A percentile compares a stretch with the other conserved stretches of the same genome.
phyloP scores from a whole-genome alignment of 37 sponge, comb jelly and placozoan species.

The Ephydatia muelleri region DNA sequence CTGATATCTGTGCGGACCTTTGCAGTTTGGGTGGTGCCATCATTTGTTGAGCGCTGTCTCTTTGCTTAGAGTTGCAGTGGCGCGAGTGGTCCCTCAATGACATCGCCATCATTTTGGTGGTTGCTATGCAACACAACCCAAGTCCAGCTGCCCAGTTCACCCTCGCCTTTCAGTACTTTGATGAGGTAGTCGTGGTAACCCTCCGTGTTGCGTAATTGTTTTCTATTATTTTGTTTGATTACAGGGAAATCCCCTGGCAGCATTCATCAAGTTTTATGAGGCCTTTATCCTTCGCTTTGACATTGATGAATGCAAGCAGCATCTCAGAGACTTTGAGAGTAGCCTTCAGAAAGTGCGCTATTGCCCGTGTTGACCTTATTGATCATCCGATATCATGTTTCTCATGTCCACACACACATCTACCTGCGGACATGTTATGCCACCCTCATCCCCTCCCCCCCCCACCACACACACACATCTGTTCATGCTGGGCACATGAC shows the following conservation, averaged over 20 bases:
- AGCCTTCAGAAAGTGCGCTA: conserved; percentile 42
- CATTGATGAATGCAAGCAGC: conserved; percentile 27
- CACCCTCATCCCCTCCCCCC: too few species aligned
- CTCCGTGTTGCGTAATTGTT: background rate
- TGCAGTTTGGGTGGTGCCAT: background rate
- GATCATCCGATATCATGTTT: background rate
- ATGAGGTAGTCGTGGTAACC: conserved; percentile 20
- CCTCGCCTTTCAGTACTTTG: conserved; percentile 76
- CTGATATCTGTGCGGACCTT: too few species aligned
- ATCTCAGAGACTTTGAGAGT: conserved; percentile 50
- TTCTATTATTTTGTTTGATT: background rate
- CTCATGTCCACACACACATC: background rate
- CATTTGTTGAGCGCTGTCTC: background rate
- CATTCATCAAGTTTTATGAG: conserved; percentile 54
- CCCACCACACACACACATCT: too few species aligned
- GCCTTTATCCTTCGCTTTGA: conserved; percentile 39
- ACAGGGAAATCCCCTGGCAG: conserved; percentile 52
- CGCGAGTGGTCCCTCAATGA: conserved; percentile 54
- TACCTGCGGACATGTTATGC: too few species aligned
- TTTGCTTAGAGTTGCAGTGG: conserved; percentile 65
- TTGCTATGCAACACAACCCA: conserved; percentile 41
- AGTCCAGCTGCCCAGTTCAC: conserved; percentile 51
- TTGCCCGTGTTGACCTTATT: background rate
- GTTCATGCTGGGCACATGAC: too few species aligned
- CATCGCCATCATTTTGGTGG: conserved; percentile 52